A percentile compares a stretch with the other conserved stretches of the same genome.
phyloP scores from a whole-genome alignment of 2,888 invertebrate species.

The Heterodera filipjevi region DNA sequence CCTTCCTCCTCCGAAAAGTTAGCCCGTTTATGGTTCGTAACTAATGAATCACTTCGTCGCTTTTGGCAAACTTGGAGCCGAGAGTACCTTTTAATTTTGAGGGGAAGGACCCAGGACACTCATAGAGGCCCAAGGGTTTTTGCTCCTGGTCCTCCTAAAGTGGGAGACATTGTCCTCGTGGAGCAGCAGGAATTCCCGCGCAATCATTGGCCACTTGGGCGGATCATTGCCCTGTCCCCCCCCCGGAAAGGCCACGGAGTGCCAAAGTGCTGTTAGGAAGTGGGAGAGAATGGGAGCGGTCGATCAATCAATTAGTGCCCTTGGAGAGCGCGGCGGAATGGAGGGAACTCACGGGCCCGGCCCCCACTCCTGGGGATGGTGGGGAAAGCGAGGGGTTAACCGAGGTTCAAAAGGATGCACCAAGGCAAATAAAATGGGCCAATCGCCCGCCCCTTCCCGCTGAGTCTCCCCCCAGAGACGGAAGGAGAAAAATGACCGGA shows the following conservation, averaged over 20 bases:
- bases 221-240: neutral
- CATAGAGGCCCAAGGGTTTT: neutral
- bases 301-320: neutral
- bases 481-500: neutral
- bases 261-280: neutral
- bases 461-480: neutral
- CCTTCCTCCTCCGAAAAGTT: neutral
- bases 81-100: neutral
- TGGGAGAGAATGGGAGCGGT: neutral
- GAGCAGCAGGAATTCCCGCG: constrained; percentile 1
- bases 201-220: neutral
- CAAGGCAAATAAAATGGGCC: neutral
- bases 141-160: neutral
- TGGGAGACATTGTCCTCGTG: constrained; percentile 1
- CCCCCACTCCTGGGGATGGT: neutral
- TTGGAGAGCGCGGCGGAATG: neutral
- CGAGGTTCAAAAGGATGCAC: neutral
- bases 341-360: neutral
- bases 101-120: neutral
- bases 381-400: neutral
- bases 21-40: neutral
- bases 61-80: constrained; percentile 12
- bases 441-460: neutral
- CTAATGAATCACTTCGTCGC: neutral
- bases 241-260: neutral